These are phyloP conservation scores for Aphodius sticticus DNA, from an alignment of 2,888 invertebrate genomes.

Conservation along the genomic window DNA sequence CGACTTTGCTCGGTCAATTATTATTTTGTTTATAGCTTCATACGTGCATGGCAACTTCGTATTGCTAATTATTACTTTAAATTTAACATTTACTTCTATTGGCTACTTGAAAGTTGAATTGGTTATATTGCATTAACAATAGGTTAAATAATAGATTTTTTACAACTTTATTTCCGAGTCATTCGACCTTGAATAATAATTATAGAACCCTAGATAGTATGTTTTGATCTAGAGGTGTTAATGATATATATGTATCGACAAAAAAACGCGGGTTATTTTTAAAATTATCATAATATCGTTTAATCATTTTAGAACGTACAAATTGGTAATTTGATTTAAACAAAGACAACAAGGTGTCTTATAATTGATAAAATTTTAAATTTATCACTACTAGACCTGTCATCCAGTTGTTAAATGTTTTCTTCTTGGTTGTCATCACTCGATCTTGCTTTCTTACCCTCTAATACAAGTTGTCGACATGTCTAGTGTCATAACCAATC, in stretches of 20 bases:
- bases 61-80: neutral
- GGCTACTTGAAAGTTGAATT: too few relatives aligned
- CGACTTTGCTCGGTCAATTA: neutral
- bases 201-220: neutral
- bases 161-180: neutral
- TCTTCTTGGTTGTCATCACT: neutral
- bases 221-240: neutral
- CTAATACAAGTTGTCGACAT: constrained; percentile 4
- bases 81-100: too few relatives aligned
- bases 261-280: neutral
- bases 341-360: too few relatives aligned
- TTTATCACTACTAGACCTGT: neutral
- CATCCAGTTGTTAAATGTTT: neutral
- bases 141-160: neutral
- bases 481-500: neutral
- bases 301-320: neutral
- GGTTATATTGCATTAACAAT: neutral
- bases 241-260: neutral
- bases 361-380: neutral
- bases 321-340: neutral
- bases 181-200: neutral
- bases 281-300: neutral
- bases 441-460: neutral
- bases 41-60: neutral
- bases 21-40: neutral